These are phyloP conservation scores for Danio kyathit DNA, from an alignment of 2,797 vertebrate species.

Conservation along the genomic window DNA sequence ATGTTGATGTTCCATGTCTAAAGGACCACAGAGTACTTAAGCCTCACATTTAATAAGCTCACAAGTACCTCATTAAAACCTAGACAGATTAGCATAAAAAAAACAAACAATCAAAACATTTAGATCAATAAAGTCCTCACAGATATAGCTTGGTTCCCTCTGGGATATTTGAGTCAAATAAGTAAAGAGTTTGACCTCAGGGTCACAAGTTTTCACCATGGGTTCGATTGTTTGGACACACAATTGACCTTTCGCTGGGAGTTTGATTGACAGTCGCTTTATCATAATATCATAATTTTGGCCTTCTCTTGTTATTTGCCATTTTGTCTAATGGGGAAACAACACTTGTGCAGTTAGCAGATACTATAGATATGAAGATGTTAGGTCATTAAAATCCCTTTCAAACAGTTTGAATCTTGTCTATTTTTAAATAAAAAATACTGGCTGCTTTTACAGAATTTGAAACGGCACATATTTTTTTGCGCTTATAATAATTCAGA, in stretches of 20 bases:
- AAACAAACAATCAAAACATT: constrained; percentile 68
- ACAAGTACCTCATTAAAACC: constrained; percentile 72
- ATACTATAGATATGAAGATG: too few species aligned
- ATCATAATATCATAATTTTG: too few species aligned
- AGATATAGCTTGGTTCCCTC: constrained; percentile 11
- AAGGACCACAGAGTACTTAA: background rate
- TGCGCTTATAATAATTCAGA: too few species aligned
- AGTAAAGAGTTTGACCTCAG: background rate
- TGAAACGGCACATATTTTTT: too few species aligned
- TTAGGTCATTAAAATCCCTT: too few species aligned
- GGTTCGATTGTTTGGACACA: background rate
- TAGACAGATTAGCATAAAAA: constrained; percentile 72
- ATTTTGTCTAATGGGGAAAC: too few species aligned
- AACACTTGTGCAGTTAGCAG: too few species aligned
- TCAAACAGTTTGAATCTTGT: too few species aligned
- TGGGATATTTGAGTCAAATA: constrained; percentile 14
- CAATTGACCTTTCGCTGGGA: background rate
- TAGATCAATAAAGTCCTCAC: constrained; percentile 67
- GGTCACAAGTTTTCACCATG: background rate
- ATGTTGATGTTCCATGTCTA: constrained; percentile 40
- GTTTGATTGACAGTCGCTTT: background rate
- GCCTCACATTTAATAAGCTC: constrained; percentile 40
- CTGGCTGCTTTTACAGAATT: too few species aligned
- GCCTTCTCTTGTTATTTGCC: too few species aligned
- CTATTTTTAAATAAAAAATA: too few species aligned